These are phyloP conservation scores for Rhombomys opimus DNA, from an alignment of 2,113 vertebrate species.

Conservation along the genomic window DNA sequence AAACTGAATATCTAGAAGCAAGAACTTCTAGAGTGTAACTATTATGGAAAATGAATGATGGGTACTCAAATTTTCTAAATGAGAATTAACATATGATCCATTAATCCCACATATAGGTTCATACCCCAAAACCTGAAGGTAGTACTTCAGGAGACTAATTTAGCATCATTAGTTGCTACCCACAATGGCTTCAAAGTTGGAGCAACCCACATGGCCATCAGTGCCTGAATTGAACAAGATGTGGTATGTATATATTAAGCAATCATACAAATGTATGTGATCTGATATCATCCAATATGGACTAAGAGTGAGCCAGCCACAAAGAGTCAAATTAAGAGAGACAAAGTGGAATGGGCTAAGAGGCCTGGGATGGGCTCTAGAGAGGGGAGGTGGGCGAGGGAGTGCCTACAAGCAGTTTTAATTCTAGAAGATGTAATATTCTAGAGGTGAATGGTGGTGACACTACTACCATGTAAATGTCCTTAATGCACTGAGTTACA, in stretches of 20 bases:
- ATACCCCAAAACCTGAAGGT: not conserved
- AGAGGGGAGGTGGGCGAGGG: not conserved
- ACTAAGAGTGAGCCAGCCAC: slow-evolving; percentile 14
- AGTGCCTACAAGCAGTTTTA: not conserved
- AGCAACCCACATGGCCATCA: not conserved
- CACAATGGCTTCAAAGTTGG: not conserved
- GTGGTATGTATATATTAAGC: not conserved
- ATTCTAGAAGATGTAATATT: not conserved
- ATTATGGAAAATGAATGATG: not conserved
- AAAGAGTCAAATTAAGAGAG: not conserved
- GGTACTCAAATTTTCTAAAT: slow-evolving; percentile 32
- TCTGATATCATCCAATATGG: not conserved
- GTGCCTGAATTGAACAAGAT: not conserved
- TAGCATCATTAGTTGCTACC: not conserved
- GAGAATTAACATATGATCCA: not conserved
- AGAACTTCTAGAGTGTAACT: not conserved
- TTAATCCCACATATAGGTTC: not conserved
- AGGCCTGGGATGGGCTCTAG: not conserved
- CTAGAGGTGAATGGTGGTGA: not conserved
- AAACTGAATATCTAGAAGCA: not conserved
- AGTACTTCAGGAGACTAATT: not conserved
- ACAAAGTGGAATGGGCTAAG: not conserved
- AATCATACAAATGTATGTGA: slow-evolving; percentile 1
- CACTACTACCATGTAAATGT: not conserved
- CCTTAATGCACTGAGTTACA: not conserved